These are phyloP conservation scores for Cydia pomonella DNA, from an alignment of 1,140 invertebrate genomes.

Conservation along the genomic window DNA sequence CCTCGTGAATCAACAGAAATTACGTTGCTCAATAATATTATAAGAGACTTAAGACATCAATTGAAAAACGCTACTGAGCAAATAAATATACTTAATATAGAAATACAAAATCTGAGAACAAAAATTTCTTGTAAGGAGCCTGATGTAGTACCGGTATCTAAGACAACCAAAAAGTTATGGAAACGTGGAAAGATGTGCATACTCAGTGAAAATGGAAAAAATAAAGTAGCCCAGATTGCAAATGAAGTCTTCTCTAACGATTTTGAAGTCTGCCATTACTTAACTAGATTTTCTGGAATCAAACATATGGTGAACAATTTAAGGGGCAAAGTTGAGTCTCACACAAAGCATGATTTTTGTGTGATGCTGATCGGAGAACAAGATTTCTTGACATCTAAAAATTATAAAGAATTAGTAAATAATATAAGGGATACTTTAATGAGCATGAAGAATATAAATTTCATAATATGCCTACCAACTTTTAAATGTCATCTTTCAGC, in stretches of 20 bases:
- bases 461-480: slow-evolving; percentile 29
- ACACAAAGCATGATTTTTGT: slow-evolving; percentile 2
- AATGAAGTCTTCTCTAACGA: neutral
- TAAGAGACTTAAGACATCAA: no score
- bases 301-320: neutral
- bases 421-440: neutral
- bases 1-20: no score
- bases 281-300: neutral
- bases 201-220: no score
- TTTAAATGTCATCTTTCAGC: slow-evolving; percentile 6
- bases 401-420: neutral
- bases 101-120: no score
- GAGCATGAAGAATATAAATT: slow-evolving; percentile 13
- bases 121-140: no score
- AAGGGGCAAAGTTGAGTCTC: neutral
- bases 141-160: no score
- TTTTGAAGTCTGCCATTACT: neutral
- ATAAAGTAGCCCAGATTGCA: no score
- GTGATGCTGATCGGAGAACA: neutral
- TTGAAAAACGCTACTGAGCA: no score
- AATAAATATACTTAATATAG: no score
- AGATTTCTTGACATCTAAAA: slow-evolving; percentile 7
- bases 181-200: no score
- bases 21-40: no score
- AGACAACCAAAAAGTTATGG: no score